Conservation (phyloP, 2,113 vertebrate genomes). For the Hippocampus mohnikei region DNA sequence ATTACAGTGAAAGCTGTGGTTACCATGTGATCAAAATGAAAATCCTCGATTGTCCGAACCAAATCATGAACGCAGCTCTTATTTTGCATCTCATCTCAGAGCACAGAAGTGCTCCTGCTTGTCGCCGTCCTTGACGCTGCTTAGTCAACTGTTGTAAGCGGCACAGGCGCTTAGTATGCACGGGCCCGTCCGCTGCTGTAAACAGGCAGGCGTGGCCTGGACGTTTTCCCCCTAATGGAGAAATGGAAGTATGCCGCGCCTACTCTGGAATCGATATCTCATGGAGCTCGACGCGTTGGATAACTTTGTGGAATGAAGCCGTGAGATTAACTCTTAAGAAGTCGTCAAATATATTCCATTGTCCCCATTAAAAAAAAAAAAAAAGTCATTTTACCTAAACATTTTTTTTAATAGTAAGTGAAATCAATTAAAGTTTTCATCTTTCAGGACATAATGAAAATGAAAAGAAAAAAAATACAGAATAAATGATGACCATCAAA, state of each 20-base stretch:
- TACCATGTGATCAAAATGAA: not conserved
- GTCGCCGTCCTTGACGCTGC: slow-evolving; percentile 17
- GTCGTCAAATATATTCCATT: not conserved
- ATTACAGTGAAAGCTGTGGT: not conserved
- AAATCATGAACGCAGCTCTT: not conserved
- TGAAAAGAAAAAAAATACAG: no score
- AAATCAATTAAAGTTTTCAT: no score
- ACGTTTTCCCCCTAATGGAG: slow-evolving; percentile 66
- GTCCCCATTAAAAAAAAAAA: not conserved
- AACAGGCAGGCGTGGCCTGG: slow-evolving; percentile 56
- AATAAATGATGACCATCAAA: no score
- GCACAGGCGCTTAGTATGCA: slow-evolving; percentile 39
- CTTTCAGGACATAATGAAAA: no score
- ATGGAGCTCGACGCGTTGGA: slow-evolving; percentile 45
- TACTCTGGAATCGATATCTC: slow-evolving; percentile 63
- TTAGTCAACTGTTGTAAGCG: slow-evolving; percentile 28
- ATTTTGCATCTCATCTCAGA: not conserved
- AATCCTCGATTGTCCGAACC: not conserved
- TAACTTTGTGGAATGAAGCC: slow-evolving; percentile 28
- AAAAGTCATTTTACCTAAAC: not conserved
- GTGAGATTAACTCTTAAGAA: slow-evolving; percentile 11
- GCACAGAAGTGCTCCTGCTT: not conserved
- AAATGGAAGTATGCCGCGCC: slow-evolving; percentile 68
- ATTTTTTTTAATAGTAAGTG: no score
- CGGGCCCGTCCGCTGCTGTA: slow-evolving; percentile 41